Percentiles rank a stretch among this genome's conserved stretches.
Evolutionary conservation across 2,797 vertebrate species (phyloP).

Genomic region (Champsocephalus gunnari): DNA sequence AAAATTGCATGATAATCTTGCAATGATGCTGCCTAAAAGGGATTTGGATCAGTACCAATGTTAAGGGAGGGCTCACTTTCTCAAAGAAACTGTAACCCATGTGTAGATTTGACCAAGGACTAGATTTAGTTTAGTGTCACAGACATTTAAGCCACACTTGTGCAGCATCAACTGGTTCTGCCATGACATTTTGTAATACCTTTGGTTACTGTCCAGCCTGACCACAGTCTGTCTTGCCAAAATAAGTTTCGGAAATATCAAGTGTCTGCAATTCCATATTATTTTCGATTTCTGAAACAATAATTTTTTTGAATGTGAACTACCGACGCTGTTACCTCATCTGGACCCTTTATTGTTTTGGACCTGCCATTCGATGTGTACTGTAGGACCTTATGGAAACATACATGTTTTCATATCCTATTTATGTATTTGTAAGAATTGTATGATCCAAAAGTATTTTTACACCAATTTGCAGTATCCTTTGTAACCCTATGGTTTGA

Average conservation of each 20-base stretch:
- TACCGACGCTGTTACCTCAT: background rate
- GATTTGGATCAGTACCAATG: background rate
- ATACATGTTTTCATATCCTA: background rate
- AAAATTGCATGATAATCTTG: background rate
- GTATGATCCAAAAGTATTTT: background rate
- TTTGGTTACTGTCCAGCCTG: background rate
- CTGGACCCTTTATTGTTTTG: background rate
- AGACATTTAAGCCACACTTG: constrained; percentile 3
- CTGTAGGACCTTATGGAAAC: background rate
- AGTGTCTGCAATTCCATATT: background rate
- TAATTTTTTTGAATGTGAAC: background rate
- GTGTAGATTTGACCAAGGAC: background rate
- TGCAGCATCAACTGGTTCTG: background rate
- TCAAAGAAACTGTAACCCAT: background rate
- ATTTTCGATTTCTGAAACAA: background rate
- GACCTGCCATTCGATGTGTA: background rate
- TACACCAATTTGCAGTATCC: background rate
- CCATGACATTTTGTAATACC: background rate
- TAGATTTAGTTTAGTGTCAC: background rate
- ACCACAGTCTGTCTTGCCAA: background rate
- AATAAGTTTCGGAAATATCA: background rate
- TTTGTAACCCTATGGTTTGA: constrained; percentile 23
- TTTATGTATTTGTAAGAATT: background rate
- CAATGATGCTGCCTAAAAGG: background rate
- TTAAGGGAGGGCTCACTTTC: rapidly evolving